Evolutionary conservation across 2,797 vertebrate genomes (phyloP).

Genomic region (Columba guinea): DNA sequence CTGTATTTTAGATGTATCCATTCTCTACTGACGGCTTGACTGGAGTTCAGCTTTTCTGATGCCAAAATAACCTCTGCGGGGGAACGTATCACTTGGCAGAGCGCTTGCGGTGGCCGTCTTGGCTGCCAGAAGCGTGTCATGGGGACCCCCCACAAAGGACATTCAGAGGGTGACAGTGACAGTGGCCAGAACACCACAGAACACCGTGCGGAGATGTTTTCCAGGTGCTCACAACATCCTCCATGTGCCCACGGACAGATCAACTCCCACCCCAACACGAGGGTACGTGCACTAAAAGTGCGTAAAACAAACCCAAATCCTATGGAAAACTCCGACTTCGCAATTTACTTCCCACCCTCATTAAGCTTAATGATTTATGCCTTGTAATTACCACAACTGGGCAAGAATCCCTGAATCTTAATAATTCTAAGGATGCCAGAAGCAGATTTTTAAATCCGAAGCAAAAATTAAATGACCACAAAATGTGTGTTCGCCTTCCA

Average conservation of each 20-base stretch:
- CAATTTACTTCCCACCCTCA: constrained; percentile 9
- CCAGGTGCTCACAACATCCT: neutral
- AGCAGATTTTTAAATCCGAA: constrained; percentile 63
- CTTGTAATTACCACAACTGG: constrained; percentile 34
- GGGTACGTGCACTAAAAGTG: neutral
- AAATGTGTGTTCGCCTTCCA: constrained; percentile 63
- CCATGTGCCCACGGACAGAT: neutral
- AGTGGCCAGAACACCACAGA: neutral
- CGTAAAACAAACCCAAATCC: neutral
- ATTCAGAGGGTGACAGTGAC: neutral
- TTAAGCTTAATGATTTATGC: constrained; percentile 65
- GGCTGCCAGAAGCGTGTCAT: neutral
- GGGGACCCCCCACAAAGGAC: neutral
- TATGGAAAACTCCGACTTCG: neutral
- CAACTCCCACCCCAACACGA: rapidly evolving
- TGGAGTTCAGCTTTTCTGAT: neutral
- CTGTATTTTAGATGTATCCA: neutral
- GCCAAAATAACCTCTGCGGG: neutral
- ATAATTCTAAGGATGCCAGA: constrained; percentile 58
- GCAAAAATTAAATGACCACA: constrained; percentile 72
- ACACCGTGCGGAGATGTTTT: neutral
- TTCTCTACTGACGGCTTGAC: neutral
- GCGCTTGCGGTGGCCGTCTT: neutral
- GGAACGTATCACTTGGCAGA: neutral
- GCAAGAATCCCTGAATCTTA: constrained; percentile 65